Evolutionary conservation across 2,888 invertebrate species (phyloP).

Genomic region (Gisinianus flammeolus): DNA sequence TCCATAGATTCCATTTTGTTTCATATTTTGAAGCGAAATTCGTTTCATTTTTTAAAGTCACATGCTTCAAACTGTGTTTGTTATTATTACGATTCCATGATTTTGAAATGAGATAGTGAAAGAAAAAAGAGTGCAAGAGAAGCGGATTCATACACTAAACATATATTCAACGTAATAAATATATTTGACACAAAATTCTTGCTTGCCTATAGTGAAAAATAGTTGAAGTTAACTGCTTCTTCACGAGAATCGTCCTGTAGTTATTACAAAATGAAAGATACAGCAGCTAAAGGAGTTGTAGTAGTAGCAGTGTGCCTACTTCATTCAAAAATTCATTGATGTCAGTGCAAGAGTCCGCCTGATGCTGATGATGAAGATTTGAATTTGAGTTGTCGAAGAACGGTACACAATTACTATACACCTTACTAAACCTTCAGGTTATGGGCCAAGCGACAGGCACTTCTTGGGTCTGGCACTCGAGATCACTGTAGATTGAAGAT

Average conservation of each 20-base stretch:
- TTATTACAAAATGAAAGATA: neutral
- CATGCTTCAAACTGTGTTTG: no score
- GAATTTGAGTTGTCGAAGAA: constrained; percentile 12
- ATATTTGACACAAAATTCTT: neutral
- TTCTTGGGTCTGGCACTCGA: constrained; percentile 17
- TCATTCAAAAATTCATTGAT: constrained; percentile 22
- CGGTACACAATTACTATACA: neutral
- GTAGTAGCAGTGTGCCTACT: neutral
- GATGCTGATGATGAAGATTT: constrained; percentile 5
- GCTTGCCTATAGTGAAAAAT: neutral
- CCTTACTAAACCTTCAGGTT: constrained; percentile 26
- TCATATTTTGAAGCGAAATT: no score
- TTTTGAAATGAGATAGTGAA: no score
- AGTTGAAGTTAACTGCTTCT: neutral
- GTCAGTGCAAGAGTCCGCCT: neutral
- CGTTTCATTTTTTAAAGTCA: no score
- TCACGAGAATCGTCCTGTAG: neutral
- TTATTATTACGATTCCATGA: no score
- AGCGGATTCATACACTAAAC: no score
- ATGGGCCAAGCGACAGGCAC: constrained; percentile 28
- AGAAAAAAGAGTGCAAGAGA: no score
- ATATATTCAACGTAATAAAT: no score
- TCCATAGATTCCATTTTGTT: no score
- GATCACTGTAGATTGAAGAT: neutral
- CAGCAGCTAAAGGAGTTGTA: neutral